Percentiles rank a stretch among this genome's conserved stretches.
These are phyloP conservation scores for Gymnothorax javanicus DNA, from an alignment of 2,797 vertebrate genomes.

Conservation along the genomic window DNA sequence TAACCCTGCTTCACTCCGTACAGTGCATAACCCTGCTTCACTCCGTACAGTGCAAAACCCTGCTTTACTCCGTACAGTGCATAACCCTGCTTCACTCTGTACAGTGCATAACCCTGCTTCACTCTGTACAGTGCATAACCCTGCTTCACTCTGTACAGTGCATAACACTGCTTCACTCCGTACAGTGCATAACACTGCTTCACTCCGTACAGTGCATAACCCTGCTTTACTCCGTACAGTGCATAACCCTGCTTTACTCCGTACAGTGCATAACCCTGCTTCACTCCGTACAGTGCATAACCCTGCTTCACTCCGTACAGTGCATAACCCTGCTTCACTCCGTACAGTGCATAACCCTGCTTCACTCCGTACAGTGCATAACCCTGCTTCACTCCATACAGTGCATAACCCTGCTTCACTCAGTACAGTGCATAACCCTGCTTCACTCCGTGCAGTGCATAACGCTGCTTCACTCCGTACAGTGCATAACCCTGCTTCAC, in stretches of 20 bases:
- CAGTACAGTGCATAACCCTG: constrained; percentile 25
- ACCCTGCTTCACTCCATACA: not conserved
- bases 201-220: not conserved
- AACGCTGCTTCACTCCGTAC: not conserved
- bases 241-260: constrained; percentile 26
- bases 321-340: not conserved
- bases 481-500: not conserved
- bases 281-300: not conserved
- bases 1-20: not conserved
- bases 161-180: not conserved
- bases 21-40: not conserved
- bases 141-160: not conserved
- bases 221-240: not conserved
- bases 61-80: not conserved
- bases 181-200: not conserved
- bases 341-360: not conserved
- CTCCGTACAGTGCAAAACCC: not conserved
- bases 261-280: constrained; percentile 24
- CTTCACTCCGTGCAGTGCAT: not conserved
- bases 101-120: constrained; percentile 23
- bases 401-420: not conserved
- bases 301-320: not conserved
- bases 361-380: not conserved
- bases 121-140: not conserved
- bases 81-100: constrained; percentile 27